Base-by-base conservation (phyloP, 1,140 invertebrate species). In the Homarus americanus region DNA sequence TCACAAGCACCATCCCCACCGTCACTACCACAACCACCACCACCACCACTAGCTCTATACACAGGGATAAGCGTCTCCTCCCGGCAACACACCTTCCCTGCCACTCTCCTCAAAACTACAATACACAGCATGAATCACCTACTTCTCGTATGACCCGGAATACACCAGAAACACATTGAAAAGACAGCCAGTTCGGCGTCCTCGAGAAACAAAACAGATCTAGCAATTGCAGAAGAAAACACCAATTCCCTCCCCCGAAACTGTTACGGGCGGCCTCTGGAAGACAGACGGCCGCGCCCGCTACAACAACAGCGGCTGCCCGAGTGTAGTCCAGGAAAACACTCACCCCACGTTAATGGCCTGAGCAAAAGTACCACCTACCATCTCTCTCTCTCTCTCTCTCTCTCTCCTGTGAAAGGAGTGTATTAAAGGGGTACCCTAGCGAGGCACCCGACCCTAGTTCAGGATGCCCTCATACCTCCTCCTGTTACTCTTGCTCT, bases 321-420 rank as follows among this genome's bases (percentile, higher is more conserved):
- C n/a, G n/a, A 32, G 63, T 28, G 63, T 7, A 69, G 63, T 28
- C 28, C 28, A 69, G 63, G 63, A 69, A 69, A 69, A 69, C 63
- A 69, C 63, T 69, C 63, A 24, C 63, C n/a, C n/a, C n/a, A 69
- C 63, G 63, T 69, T 69, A 69, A 69, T 69, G 63, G 63, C 28
- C 58, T 63, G 58, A 63, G 58, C 58, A 63, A 63, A 63, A 20
- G 58, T 63, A 20, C 20, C 58, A 4, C 58, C 20, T 20, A 4
- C 58, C 44, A 17, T 49, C 44, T 49, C 44, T 24, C 20, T 4
- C n/a, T n/a, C n/a, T n/a, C n/a, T n/a, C n/a, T n/a, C n/a, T n/a
- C 44, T 49, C 5, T 49, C 12, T 10, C 44, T 20, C 15, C 58
- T 63, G 58, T 17, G 7, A 24, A 20, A 20, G 58, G 58, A 63